Conservation (phyloP, 2,797 vertebrate species). For the Acomys russatus region DNA sequence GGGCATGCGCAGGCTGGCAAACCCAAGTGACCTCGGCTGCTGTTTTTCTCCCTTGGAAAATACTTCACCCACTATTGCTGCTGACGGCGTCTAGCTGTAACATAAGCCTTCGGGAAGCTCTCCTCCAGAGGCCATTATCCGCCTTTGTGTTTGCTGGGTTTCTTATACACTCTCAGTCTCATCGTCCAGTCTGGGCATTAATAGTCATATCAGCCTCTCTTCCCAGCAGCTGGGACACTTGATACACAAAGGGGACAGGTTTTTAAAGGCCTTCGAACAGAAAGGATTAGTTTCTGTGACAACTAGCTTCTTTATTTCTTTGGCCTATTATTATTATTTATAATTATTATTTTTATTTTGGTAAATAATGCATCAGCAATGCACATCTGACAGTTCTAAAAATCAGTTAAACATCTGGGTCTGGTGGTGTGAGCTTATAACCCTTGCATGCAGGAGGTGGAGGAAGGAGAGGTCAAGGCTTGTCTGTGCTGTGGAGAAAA, state of each 20-base stretch:
- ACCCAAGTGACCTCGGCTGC: neutral
- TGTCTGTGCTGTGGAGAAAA: neutral
- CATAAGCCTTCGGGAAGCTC: neutral
- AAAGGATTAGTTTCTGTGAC: neutral
- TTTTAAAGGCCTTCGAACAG: neutral
- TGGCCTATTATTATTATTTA: neutral
- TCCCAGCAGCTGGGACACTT: neutral
- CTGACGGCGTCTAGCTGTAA: neutral
- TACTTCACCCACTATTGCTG: neutral
- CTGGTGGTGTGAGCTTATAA: neutral
- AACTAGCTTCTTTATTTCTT: neutral
- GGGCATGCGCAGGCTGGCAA: neutral
- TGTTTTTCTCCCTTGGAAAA: neutral
- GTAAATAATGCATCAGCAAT: neutral
- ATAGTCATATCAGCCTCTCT: neutral
- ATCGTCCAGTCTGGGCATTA: neutral
- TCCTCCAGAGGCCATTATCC: neutral
- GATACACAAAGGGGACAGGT: neutral
- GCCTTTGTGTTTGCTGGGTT: neutral
- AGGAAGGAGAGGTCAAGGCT: neutral
- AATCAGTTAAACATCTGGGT: neutral
- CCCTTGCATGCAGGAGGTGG: neutral
- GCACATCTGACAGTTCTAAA: neutral
- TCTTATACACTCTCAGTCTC: neutral
- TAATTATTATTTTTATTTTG: neutral